These are phyloP conservation scores for Tetanocera ferruginea DNA, from an alignment of 2,888 invertebrate species.

Conservation along the genomic window DNA sequence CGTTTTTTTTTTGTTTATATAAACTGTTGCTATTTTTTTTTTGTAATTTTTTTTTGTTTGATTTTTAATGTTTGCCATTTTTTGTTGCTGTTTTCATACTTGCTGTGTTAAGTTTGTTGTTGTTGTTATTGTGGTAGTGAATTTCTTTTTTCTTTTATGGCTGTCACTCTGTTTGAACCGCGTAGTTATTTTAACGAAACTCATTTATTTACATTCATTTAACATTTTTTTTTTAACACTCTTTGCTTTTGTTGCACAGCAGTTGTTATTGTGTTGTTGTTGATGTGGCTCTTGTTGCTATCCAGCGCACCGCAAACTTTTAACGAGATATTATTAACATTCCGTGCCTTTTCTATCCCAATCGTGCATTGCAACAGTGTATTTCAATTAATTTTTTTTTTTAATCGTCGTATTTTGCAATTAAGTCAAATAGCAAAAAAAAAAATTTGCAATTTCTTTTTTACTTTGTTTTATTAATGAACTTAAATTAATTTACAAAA, in stretches of 20 bases:
- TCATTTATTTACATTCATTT: constrained; percentile 1
- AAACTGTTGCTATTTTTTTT: too few species aligned
- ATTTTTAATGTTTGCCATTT: neutral
- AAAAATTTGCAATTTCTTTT: too few species aligned
- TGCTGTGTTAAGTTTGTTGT: neutral
- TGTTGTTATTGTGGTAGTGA: neutral
- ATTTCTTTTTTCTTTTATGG: neutral
- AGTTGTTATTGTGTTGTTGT: neutral
- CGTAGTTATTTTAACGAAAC: neutral
- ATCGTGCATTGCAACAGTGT: neutral
- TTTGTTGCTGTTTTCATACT: neutral
- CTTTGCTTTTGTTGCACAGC: neutral
- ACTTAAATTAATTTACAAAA: neutral
- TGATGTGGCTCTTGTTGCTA: neutral
- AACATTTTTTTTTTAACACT: neutral
- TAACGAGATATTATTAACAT: constrained; percentile 31
- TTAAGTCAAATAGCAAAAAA: too few species aligned
- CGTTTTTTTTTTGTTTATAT: too few species aligned
- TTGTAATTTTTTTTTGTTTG: neutral
- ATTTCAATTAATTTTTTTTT: neutral
- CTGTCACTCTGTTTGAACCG: neutral
- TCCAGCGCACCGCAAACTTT: constrained; percentile 19
- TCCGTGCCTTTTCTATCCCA: neutral
- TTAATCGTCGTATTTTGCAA: neutral
- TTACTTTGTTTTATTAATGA: too few species aligned